These are phyloP conservation scores for Melanerpes aurifrons DNA, from an alignment of 2,113 vertebrate species.

Conservation along the genomic window DNA sequence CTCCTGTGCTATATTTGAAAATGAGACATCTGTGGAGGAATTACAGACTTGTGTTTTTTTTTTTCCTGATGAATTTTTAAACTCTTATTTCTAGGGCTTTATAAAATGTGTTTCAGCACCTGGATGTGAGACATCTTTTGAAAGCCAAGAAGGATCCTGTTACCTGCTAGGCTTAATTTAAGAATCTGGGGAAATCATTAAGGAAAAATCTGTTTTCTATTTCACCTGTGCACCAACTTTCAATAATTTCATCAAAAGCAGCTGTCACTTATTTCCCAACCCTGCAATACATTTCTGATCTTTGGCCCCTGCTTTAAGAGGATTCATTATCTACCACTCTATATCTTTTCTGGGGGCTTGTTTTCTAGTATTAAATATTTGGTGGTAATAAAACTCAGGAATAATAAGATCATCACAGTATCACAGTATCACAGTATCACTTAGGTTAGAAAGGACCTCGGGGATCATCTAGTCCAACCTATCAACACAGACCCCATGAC, in stretches of 20 bases:
- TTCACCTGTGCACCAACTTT: slow-evolving; percentile 22
- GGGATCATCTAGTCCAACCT: too few species aligned
- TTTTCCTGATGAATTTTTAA: slow-evolving; percentile 52
- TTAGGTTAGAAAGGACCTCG: too few species aligned
- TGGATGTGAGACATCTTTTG: slow-evolving; percentile 46
- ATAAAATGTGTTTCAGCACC: slow-evolving; percentile 39
- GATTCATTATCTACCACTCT: not conserved
- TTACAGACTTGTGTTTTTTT: not conserved
- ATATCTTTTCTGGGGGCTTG: not conserved
- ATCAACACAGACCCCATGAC: too few species aligned
- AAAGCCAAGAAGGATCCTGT: slow-evolving; percentile 32
- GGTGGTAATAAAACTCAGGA: not conserved
- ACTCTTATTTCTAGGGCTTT: slow-evolving; percentile 43
- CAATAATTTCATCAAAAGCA: slow-evolving; percentile 46
- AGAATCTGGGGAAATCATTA: slow-evolving; percentile 58
- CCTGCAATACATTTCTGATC: slow-evolving; percentile 21
- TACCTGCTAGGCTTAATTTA: slow-evolving; percentile 31
- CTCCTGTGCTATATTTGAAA: not conserved
- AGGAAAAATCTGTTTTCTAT: slow-evolving; percentile 36
- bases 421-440: too few species aligned
- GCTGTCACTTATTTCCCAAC: slow-evolving; percentile 9
- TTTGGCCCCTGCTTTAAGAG: not conserved
- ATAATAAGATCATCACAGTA: slow-evolving; percentile 19
- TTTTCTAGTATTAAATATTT: not conserved
- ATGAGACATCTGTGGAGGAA: slow-evolving; percentile 24